Evolutionary conservation across 2,888 invertebrate species (phyloP).

Genomic region (Xestia c-nigrum): DNA sequence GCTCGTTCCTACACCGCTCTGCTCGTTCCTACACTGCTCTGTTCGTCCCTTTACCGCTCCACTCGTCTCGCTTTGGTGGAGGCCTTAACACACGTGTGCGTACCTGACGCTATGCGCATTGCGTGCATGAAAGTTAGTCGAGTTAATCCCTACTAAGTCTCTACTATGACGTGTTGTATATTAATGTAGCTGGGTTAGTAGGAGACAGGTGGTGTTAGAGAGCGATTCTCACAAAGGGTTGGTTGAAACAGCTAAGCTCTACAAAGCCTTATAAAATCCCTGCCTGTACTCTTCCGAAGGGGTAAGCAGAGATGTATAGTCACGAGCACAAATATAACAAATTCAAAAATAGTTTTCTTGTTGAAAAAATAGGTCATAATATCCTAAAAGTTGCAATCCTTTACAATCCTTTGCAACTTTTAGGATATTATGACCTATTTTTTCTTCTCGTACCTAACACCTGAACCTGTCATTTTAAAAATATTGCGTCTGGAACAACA

Average conservation of each 20-base stretch:
- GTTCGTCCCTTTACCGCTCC: neutral
- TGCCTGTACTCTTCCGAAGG: no score
- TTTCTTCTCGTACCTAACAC: neutral
- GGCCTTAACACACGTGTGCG: conserved; percentile 12
- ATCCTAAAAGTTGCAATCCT: no score
- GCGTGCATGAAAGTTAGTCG: conserved; percentile 19
- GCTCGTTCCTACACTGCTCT: neutral
- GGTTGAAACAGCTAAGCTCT: neutral
- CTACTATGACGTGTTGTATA: conserved; percentile 5
- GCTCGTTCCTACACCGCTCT: neutral
- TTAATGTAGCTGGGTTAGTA: neutral
- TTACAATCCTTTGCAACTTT: neutral
- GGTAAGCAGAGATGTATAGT: no score
- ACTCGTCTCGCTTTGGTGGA: neutral
- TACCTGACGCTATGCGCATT: conserved; percentile 20
- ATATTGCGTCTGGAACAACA: neutral
- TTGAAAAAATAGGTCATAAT: no score
- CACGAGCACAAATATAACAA: neutral
- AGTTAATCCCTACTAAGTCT: conserved; percentile 7
- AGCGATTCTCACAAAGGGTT: neutral
- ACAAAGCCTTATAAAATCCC: neutral
- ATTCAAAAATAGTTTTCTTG: neutral
- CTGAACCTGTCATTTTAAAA: neutral
- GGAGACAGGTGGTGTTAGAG: neutral
- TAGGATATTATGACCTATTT: neutral